phyloP scores from a whole-genome alignment of 2,113 vertebrate species.

The Oophaga pumilio region DNA sequence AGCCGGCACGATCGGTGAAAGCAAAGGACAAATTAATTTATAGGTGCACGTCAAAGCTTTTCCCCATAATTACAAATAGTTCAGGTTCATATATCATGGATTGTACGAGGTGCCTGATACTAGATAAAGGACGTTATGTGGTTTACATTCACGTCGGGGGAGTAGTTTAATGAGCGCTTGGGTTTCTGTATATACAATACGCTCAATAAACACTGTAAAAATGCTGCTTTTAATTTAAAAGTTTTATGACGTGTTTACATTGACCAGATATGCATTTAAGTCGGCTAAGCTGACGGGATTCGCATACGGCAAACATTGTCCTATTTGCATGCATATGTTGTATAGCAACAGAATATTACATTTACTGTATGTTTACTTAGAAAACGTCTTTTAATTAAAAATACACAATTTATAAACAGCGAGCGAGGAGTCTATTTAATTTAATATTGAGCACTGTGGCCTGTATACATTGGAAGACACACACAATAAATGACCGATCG shows the following conservation, averaged over 20 bases:
- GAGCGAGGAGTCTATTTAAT: constrained; percentile 46
- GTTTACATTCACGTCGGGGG: background rate
- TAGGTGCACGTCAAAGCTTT: background rate
- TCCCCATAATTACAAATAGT: background rate
- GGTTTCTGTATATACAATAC: constrained; percentile 2
- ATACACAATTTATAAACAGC: constrained; percentile 46
- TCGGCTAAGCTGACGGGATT: constrained; percentile 45
- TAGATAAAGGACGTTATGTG: constrained; percentile 6
- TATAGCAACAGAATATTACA: constrained; percentile 52
- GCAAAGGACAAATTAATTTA: constrained; percentile 13
- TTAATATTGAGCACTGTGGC: constrained; percentile 41
- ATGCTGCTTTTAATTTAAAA: constrained; percentile 54
- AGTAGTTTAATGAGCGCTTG: background rate
- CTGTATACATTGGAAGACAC: constrained; percentile 22
- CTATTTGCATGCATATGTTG: constrained; percentile 49
- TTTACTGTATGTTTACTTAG: constrained; percentile 47
- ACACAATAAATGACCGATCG: constrained; percentile 16
- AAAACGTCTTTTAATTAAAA: constrained; percentile 51
- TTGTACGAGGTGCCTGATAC: background rate
- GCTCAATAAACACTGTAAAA: constrained; percentile 47
- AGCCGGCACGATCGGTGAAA: background rate
- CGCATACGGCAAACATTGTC: constrained; percentile 39
- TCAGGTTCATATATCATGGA: background rate
- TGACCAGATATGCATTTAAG: constrained; percentile 48
- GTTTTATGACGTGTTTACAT: constrained; percentile 52